phyloP scores from a whole-genome alignment of 2,113 vertebrate species.

The Bos taurus region ARS-UCD2.0 NC_037338.1:68067001-68067500 shows the following conservation, averaged over 20 bases:
- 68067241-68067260: neutral
- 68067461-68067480: neutral
- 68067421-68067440: neutral
- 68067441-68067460: neutral
- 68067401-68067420: neutral
- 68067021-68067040: neutral
- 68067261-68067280: neutral
- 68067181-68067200: neutral
- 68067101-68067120: neutral
- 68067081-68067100: neutral
- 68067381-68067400: neutral
- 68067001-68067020: neutral
- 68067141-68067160: neutral
- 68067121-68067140: neutral
- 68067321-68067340: neutral
- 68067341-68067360: neutral
- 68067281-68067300: neutral
- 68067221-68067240: neutral
- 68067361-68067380: neutral
- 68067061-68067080: neutral
- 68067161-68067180: neutral
- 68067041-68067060: neutral
- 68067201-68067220: neutral
- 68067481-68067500: neutral
- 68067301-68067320: neutral